Conservation (phyloP, 2,113 vertebrate species). For the Ahaetulla prasina region DNA sequence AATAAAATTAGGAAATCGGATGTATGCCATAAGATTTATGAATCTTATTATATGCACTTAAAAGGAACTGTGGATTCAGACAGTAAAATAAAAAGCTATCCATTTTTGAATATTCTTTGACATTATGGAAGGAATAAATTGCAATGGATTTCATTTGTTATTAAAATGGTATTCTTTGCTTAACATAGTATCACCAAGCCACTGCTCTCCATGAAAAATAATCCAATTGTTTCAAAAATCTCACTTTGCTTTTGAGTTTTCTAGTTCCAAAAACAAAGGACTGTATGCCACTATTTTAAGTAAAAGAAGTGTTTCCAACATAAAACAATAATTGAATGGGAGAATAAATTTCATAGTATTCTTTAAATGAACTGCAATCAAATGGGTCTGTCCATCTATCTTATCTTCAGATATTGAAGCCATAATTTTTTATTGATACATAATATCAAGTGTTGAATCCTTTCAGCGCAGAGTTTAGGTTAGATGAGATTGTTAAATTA, state of each 20-base stretch:
- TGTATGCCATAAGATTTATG: neutral
- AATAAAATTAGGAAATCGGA: neutral
- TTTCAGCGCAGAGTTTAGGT: neutral
- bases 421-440: neutral
- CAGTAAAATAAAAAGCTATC: neutral
- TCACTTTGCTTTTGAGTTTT: neutral
- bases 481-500: neutral
- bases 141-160: neutral
- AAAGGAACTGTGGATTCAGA: neutral
- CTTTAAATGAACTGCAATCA: neutral
- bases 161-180: neutral
- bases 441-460: neutral
- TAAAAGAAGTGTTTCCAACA: neutral
- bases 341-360: neutral
- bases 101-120: neutral
- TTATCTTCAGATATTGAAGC: neutral
- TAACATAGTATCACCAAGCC: neutral
- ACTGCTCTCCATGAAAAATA: neutral
- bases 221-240: neutral
- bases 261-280: conserved; percentile 24
- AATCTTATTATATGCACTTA: neutral
- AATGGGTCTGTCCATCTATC: neutral
- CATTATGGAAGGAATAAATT: neutral
- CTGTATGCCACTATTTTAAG: neutral
- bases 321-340: neutral